Conservation (phyloP, 2,113 vertebrate species). For the Scomber japonicus region DNA sequence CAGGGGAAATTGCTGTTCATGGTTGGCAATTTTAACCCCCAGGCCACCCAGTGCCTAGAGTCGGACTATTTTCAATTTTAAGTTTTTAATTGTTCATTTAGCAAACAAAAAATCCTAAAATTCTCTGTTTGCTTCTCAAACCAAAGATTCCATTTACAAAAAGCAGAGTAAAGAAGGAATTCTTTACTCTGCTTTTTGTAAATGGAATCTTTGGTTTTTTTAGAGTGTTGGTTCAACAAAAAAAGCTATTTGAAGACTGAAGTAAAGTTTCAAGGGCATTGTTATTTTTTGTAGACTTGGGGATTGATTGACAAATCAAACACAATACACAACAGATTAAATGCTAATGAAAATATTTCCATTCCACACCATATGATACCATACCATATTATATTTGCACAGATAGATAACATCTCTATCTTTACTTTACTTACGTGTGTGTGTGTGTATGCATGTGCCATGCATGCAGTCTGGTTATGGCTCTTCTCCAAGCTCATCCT, state of each 20-base stretch:
- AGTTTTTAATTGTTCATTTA: no score
- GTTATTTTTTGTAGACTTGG: no score
- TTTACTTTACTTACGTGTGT: neutral
- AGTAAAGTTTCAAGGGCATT: neutral
- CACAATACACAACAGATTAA: neutral
- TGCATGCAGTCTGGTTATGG: neutral
- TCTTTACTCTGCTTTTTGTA: no score
- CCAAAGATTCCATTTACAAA: no score
- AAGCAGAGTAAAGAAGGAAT: no score
- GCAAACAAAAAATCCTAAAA: no score
- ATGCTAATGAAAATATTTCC: neutral
- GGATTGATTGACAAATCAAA: neutral
- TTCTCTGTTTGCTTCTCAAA: no score
- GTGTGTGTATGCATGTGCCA: neutral
- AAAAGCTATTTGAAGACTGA: neutral
- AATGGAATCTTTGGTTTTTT: neutral
- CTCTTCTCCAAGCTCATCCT: slow-evolving; percentile 20
- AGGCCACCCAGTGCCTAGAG: no score
- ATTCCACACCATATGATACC: slow-evolving; percentile 5
- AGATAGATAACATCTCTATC: neutral
- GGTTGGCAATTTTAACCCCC: no score
- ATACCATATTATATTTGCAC: neutral
- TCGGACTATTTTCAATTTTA: no score
- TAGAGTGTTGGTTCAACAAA: neutral
- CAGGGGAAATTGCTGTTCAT: no score